Base-by-base conservation (phyloP, 2,797 vertebrate species). In the Sylvilagus floridanus region DNA sequence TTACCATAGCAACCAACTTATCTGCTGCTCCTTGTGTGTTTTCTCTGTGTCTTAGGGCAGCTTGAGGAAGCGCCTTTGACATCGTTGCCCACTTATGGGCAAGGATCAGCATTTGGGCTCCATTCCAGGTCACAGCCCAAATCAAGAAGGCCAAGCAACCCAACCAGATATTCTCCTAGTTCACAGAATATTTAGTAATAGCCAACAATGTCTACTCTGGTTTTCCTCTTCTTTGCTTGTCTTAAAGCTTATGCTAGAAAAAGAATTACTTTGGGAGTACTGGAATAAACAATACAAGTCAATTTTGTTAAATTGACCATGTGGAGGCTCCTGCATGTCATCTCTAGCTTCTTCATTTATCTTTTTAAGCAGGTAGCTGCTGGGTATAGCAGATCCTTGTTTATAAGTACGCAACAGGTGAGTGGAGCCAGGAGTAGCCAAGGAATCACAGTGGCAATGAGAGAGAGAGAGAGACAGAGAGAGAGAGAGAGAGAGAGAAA, bases 1-100 rank as follows among this genome's bases (percentile, higher is more conserved):
- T 96, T 76, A 57, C 71, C 65, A 92, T 81, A 90, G 78, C 60
- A 78, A 84, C 65, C 28, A 86, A 47, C 22, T 90, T 86, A 37
- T 66, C 13, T 71, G 11, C 4, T 57, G 24, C 35, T 79, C 52
- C 35, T 73, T 47, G 10, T 35, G 35, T 57, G 9, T 54, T n/a
- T 66, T 69, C 22, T 32, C 52, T 78, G 12, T 88, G 72, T 65
- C 13, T 82, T 68, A 79, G 30, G 22, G 14, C 10, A 30, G 13
- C 21, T 6, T 72, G 9, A 93, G 30, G 24, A 90, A 88, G 5
- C 13, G 14, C 11, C 24, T 4, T 84, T 32, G 35, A 10, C 68
- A 19, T 2, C 13, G 3, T 77, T 86, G 28, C 21, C 16, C 73
- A n/a, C 26, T 65, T 75, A 73, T 26, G 14, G 42, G 52, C 28